Conservation (phyloP, 1,140 invertebrate genomes). For the Diorhabda sublineata region DNA sequence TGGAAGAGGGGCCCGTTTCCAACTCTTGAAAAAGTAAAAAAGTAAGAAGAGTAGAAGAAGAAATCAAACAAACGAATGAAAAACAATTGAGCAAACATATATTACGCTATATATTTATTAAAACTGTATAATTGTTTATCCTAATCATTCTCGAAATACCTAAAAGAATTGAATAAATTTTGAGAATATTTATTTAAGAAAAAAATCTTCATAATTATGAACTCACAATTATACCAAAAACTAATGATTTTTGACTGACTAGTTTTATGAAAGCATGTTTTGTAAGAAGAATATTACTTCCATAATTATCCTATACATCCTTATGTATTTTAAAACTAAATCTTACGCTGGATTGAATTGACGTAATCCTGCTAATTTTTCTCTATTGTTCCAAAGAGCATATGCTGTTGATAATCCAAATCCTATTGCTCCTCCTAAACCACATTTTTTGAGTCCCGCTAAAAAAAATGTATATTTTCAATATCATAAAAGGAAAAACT, state of each 20-base stretch:
- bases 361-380: slow-evolving; percentile 41
- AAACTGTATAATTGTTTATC: too few relatives aligned
- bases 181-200: neutral
- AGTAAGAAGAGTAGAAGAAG: too few relatives aligned
- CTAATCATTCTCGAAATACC: neutral
- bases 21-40: too few relatives aligned
- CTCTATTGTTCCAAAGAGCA: slow-evolving; percentile 44
- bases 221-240: neutral
- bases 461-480: slow-evolving; percentile 37
- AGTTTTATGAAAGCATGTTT: slow-evolving; percentile 16
- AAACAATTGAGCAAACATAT: too few relatives aligned
- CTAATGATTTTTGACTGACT: slow-evolving; percentile 7
- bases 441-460: slow-evolving; percentile 72
- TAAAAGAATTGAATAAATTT: neutral
- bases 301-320: neutral
- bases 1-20: too few relatives aligned
- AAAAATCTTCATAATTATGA: neutral
- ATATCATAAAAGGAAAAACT: too few relatives aligned
- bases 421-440: slow-evolving; percentile 68
- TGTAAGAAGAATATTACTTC: slow-evolving; percentile 11
- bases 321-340: slow-evolving; percentile 5
- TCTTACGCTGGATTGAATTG: slow-evolving; percentile 47
- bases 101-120: too few relatives aligned
- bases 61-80: too few relatives aligned
- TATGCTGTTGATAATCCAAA: slow-evolving; percentile 48